A percentile compares a stretch with the other conserved stretches of the same genome.
These are phyloP conservation scores for Hermetia illucens DNA, from an alignment of 1,140 invertebrate species.

Conservation along the genomic window DNA sequence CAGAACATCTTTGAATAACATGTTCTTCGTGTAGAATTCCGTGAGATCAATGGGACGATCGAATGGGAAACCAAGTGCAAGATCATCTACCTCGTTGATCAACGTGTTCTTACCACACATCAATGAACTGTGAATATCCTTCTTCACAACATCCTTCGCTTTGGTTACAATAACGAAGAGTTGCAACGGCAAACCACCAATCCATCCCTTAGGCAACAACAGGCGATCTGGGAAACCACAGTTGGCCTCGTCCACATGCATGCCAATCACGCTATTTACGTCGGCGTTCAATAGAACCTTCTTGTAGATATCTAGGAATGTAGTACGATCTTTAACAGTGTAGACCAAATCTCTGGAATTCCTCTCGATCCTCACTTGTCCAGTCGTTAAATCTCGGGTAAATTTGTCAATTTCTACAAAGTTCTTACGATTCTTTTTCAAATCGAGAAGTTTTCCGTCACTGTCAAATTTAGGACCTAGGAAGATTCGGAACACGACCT, in stretches of 20 bases:
- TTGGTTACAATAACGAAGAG: slow-evolving; percentile 42
- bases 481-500: slow-evolving; percentile 38
- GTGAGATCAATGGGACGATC: slow-evolving; percentile 41
- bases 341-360: slow-evolving; percentile 48
- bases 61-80: slow-evolving; percentile 51
- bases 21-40: slow-evolving; percentile 38
- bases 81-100: slow-evolving; percentile 32
- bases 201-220: slow-evolving; percentile 40
- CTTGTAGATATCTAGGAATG: slow-evolving; percentile 40
- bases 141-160: slow-evolving; percentile 12
- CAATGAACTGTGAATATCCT: not conserved
- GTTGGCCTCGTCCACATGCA: slow-evolving; percentile 34
- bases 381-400: slow-evolving; percentile 41
- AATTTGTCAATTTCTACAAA: slow-evolving; percentile 59
- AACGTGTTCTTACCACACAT: slow-evolving; percentile 16
- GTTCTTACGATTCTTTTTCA: slow-evolving; percentile 42
- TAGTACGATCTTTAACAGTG: slow-evolving; percentile 45
- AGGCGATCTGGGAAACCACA: slow-evolving; percentile 44
- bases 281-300: slow-evolving; percentile 37
- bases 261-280: slow-evolving; percentile 31
- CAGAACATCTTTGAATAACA: slow-evolving; percentile 39
- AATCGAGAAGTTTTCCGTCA: slow-evolving; percentile 35
- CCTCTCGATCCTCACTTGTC: slow-evolving; percentile 49
- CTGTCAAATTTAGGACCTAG: slow-evolving; percentile 41
- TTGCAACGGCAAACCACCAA: slow-evolving; percentile 44